Percentiles rank a stretch among this genome's conserved stretches.
Conservation (phyloP, 1,140 invertebrate species). For the Probaryconus sp. region DNA sequence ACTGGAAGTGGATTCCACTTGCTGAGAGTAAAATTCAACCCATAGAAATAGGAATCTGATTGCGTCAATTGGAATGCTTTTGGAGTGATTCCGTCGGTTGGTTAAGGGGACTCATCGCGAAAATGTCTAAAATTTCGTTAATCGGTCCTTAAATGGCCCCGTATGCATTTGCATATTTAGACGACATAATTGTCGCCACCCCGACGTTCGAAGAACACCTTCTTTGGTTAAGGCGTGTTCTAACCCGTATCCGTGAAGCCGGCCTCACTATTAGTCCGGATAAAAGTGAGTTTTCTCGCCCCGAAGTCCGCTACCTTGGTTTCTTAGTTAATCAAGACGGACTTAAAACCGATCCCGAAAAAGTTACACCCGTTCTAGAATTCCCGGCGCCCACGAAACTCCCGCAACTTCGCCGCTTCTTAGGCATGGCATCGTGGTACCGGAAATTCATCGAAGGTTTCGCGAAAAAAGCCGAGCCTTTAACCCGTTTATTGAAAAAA, state of each 20-base stretch:
- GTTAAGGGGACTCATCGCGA: too few relatives aligned
- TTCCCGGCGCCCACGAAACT: constrained; percentile 62
- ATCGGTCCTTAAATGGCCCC: constrained; percentile 63
- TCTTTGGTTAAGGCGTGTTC: constrained; percentile 1
- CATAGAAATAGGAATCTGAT: too few relatives aligned
- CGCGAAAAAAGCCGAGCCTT: constrained; percentile 59
- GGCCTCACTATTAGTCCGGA: constrained; percentile 41
- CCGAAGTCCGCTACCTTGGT: constrained; percentile 65
- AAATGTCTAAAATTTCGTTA: too few relatives aligned
- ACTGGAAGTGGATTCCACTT: too few relatives aligned
- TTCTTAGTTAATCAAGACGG: constrained; percentile 60
- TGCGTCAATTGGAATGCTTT: too few relatives aligned
- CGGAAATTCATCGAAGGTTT: constrained; percentile 67
- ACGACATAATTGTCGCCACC: constrained; percentile 67
- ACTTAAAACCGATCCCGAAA: too few relatives aligned
- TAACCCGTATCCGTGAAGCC: constrained; percentile 29
- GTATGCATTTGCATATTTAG: constrained; percentile 60
- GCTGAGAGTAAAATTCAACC: too few relatives aligned
- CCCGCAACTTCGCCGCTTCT: constrained; percentile 64
- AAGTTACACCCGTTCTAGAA: constrained; percentile 62
- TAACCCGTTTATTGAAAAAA: too few relatives aligned
- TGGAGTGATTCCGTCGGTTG: too few relatives aligned
- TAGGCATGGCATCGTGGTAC: constrained; percentile 67
- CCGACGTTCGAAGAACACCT: constrained; percentile 68
- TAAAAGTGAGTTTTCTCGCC: constrained; percentile 70